Base-by-base conservation (phyloP, 2,113 vertebrate species). In the Oenanthe melanoleuca region DNA sequence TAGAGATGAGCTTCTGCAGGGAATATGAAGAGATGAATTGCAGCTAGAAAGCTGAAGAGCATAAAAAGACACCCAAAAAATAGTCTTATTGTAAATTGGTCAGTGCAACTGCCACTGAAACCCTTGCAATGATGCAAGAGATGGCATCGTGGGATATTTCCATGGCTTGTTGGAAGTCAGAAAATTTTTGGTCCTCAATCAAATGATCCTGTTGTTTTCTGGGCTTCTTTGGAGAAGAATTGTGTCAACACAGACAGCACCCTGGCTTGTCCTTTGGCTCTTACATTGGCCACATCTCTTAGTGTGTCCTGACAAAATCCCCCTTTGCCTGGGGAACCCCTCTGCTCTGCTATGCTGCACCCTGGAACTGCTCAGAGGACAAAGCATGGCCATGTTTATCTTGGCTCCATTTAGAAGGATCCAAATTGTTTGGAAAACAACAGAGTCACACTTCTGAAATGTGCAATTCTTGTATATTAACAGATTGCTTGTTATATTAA, bases 361-460 rank as follows among this genome's bases (percentile, higher is more conserved):
- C 52, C 59, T 52, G 56, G 63, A 47, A 4, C 59, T 42, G 77
- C 23, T 34, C 47, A 24, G 67, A 29, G 49, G 31, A 26, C 17
- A 49, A 60, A 49, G n/a, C 31, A 37, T 1, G 17, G 47, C 64
- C 71, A 2, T 12, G 20, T 63, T 90, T 57, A 5, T 26, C 79
- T 60, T 60, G 75, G 56, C 60, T 88, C 15, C 22, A 0, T 56
- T 90, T 64, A n/a, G 17, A 63, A 44, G n/a, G 22, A 60, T 40
- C 69, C 67, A 74, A 92, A 88, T 67, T 71, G 22, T 78, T 78
- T 67, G 82, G 67, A 84, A 95, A 93, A 56, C 71, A 90, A 26
- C 17, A 57, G 49, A 78, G 20, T 34, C 26, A 20, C 49, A 8
- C 53, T 86, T 93, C 3, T 42, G 75, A 93, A 92, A 81, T 74